Conservation (phyloP, 2,113 vertebrate species). For the Helogale parvula region DNA sequence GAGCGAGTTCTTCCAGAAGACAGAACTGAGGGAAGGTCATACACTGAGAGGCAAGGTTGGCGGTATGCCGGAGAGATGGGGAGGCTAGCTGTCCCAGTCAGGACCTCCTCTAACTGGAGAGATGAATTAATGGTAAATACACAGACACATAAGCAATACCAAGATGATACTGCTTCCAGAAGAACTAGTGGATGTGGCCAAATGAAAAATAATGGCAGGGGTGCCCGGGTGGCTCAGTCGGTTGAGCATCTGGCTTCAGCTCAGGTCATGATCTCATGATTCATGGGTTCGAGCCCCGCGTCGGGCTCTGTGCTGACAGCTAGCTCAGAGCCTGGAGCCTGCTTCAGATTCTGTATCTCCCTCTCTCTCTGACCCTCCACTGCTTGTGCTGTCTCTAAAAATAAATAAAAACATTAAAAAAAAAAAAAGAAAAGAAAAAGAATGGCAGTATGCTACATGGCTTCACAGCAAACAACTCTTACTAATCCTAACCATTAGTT, state of each 20-base stretch:
- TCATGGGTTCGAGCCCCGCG: too few relatives aligned
- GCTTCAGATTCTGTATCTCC: too few relatives aligned
- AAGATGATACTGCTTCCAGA: background rate
- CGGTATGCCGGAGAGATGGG: background rate
- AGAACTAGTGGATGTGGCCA: background rate
- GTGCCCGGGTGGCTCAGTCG: too few relatives aligned
- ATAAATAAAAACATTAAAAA: too few relatives aligned
- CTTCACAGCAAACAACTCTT: background rate
- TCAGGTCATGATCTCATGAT: too few relatives aligned
- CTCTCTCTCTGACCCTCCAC: too few relatives aligned
- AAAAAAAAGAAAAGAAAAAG: too few relatives aligned
- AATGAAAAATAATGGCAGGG: background rate
- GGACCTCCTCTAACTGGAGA: background rate
- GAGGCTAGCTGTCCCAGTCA: too few relatives aligned
- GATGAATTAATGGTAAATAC: background rate
- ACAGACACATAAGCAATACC: background rate
- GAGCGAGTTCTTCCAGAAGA: background rate
- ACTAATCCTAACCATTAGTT: background rate
- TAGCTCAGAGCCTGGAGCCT: too few relatives aligned
- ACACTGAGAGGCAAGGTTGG: background rate
- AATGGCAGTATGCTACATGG: accelerated
- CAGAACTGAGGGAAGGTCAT: background rate
- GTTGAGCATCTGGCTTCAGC: too few relatives aligned
- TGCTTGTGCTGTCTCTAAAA: too few relatives aligned
- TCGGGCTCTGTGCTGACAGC: too few relatives aligned